A percentile compares a stretch with the other conserved stretches of the same genome.
Evolutionary conservation across 2,888 invertebrate genomes (phyloP).

Genomic region (Agonopterix arenella): DNA sequence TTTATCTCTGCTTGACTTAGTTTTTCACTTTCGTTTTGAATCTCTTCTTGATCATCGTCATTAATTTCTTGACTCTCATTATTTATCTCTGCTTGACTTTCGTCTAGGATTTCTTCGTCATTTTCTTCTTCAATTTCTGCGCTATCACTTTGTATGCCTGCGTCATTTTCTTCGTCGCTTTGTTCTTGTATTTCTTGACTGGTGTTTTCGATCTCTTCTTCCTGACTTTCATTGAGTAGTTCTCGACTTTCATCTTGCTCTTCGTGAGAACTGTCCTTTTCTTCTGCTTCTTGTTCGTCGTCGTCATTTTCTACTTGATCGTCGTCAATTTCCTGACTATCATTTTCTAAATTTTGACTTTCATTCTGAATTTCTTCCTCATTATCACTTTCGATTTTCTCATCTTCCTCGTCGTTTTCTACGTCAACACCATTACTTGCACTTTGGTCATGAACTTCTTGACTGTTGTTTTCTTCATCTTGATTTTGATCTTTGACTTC

Average conservation of each 20-base stretch:
- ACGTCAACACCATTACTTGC: slow-evolving; percentile 8
- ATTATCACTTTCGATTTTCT: neutral
- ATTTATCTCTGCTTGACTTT: neutral
- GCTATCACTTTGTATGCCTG: slow-evolving; percentile 2
- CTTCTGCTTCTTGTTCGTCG: slow-evolving; percentile 3
- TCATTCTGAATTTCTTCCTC: slow-evolving; percentile 5
- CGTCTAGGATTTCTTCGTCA: neutral
- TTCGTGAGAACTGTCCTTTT: neutral
- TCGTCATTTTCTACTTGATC: neutral
- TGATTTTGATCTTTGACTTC: slow-evolving; percentile 4
- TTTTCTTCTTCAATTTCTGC: slow-evolving; percentile 4
- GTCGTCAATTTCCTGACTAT: slow-evolving; percentile 7
- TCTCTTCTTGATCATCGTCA: slow-evolving; percentile 10
- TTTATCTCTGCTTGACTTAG: too few relatives aligned
- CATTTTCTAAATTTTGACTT: slow-evolving; percentile 3
- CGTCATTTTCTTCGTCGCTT: slow-evolving; percentile 10
- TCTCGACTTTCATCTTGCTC: neutral
- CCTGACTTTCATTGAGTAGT: slow-evolving; percentile 1
- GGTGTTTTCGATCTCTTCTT: slow-evolving; percentile 1
- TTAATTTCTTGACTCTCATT: too few relatives aligned
- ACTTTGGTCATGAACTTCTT: slow-evolving; percentile 1
- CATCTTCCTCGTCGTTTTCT: slow-evolving; percentile 3
- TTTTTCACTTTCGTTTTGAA: slow-evolving; percentile 1
- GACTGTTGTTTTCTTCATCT: slow-evolving; percentile 1
- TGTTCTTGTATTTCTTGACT: slow-evolving; percentile 5